phyloP scores from a whole-genome alignment of 2,113 vertebrate genomes.

The Pelodiscus sinensis region DNA sequence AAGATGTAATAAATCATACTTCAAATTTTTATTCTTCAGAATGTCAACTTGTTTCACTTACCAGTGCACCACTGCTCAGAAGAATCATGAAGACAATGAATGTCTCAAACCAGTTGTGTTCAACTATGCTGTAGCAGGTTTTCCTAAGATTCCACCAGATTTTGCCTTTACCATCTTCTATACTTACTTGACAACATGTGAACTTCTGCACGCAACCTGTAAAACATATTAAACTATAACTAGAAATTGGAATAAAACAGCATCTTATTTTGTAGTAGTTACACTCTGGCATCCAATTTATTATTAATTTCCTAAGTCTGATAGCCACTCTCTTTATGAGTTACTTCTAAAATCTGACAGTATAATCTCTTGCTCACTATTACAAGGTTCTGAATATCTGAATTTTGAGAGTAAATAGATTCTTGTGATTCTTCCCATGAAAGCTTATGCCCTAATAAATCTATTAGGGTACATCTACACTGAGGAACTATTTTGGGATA shows the following conservation, averaged over 20 bases:
- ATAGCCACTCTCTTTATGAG: background rate
- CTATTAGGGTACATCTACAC: too few relatives aligned
- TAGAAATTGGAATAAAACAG: constrained; percentile 26
- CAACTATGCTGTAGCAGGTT: constrained; percentile 95
- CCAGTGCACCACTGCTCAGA: constrained; percentile 96
- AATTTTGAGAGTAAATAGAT: background rate
- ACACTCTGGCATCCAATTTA: background rate
- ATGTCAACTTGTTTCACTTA: constrained; percentile 72
- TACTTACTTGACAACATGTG: constrained; percentile 91
- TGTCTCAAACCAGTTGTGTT: constrained; percentile 98
- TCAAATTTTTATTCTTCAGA: background rate
- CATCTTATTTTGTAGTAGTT: background rate
- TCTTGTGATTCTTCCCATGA: background rate
- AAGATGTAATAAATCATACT: background rate
- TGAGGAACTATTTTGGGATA: too few relatives aligned
- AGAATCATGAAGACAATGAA: constrained; percentile 99
- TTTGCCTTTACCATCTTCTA: constrained; percentile 89
- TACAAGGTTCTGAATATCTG: background rate
- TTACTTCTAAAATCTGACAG: background rate
- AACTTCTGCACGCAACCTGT: constrained; percentile 89
- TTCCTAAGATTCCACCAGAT: constrained; percentile 95
- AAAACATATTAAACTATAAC: constrained; percentile 36
- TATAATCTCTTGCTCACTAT: background rate
- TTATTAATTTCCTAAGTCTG: background rate
- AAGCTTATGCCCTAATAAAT: too few relatives aligned